Base-by-base conservation (phyloP, 35 echinoderm and acorn worm genomes). In the Antedon bifida region DNA sequence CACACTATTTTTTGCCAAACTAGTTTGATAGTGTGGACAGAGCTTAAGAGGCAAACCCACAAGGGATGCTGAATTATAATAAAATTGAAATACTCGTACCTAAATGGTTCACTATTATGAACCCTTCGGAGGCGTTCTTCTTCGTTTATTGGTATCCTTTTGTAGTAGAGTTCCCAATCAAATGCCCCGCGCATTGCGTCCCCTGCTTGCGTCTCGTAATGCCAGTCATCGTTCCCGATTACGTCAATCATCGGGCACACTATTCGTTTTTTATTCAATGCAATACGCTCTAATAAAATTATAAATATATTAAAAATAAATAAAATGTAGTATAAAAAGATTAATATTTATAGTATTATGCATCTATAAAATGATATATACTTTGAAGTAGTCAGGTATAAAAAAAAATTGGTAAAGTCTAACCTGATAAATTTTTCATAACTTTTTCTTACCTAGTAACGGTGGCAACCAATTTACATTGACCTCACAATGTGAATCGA, bases 241-340 rank as follows among this genome's bases (percentile, higher is more conserved):
- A 99, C 95, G 86, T 99, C 95, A 84, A 99, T 99, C 95, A 99
- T 99, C 0, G 95, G 95, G 77, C 95, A 99, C 1, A 85, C 91
- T 36, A 99, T 99, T 36, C 95, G 82, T 8, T 84, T 81, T 32
- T 75, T 88, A 81, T 99, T 99, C 3, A 93, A 80, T 33, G 95
- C 95, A 34, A 99, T 99, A 19, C 95, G 85, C 34, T 99, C 95
- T 99, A 82, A 36, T 32, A 85, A 73, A 32, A 82, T 38, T n/a
- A 83, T 34, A 76, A 33, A 39, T 32, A 34, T 16, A 23, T 16
- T 14, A 73, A 31, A 12, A 33, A 28, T 28, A 23, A 31, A 31
- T 17, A 31, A 31, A 17, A 80, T 32, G 33, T 34, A 30, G 78
- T 28, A 34, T 31, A 80, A 28, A 36, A 31, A 30, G 55, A n/a